These are phyloP conservation scores for Brenthis daphne DNA, from an alignment of 2,888 invertebrate species.

Conservation along the genomic window DNA sequence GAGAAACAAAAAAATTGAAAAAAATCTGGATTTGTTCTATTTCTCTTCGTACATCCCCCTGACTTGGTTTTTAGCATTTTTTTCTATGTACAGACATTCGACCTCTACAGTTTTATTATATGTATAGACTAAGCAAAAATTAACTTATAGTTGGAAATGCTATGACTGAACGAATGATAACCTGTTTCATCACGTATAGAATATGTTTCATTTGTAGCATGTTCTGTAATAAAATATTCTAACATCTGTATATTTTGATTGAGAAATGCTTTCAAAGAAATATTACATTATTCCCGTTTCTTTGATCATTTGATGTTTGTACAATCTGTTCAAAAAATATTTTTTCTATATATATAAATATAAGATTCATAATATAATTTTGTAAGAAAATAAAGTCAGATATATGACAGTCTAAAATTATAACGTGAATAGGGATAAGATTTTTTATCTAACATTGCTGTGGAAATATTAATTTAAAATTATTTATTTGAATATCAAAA, in stretches of 20 bases:
- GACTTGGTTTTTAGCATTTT: too few species aligned
- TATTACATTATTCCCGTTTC: not conserved
- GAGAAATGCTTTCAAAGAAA: constrained; percentile 1
- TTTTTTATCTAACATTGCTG: not conserved
- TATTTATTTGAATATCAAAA: too few species aligned
- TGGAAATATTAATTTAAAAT: not conserved
- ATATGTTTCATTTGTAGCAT: too few species aligned
- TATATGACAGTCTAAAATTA: not conserved
- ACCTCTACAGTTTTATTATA: too few species aligned
- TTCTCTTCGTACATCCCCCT: too few species aligned
- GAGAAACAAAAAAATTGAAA: too few species aligned
- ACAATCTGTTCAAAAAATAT: constrained; percentile 3
- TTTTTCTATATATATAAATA: not conserved
- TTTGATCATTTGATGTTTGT: constrained; percentile 17
- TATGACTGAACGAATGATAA: too few species aligned
- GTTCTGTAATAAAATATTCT: not conserved
- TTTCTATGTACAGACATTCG: too few species aligned
- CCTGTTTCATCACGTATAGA: too few species aligned
- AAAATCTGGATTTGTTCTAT: too few species aligned
- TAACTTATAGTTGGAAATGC: too few species aligned
- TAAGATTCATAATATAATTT: not conserved
- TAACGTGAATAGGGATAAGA: not conserved
- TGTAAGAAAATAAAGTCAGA: not conserved
- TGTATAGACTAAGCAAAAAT: too few species aligned
- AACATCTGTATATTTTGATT: not conserved